phyloP scores from a whole-genome alignment of 2,113 vertebrate species.

The Clarias gariepinus region DNA sequence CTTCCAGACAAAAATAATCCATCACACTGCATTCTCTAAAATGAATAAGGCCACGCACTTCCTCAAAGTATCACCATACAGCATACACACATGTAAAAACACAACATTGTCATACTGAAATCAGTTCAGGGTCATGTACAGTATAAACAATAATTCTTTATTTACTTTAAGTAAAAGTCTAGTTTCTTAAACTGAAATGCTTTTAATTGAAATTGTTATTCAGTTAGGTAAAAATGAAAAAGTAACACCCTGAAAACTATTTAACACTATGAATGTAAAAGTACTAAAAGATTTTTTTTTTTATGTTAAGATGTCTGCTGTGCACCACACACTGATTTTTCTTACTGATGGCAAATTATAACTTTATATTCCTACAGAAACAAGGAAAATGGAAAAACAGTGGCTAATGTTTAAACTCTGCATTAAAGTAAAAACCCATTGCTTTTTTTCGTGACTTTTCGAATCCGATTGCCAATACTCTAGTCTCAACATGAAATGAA shows the following conservation, averaged over 20 bases:
- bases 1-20: constrained; percentile 29
- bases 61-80: not conserved
- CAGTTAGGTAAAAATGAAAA: not conserved
- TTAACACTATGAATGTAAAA: not conserved
- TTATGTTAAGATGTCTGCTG: not conserved
- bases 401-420: too few relatives aligned
- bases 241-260: not conserved
- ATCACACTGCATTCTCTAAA: not conserved
- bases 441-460: too few relatives aligned
- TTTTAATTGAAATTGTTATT: not conserved
- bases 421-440: too few relatives aligned
- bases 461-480: not conserved
- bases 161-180: not conserved
- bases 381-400: too few relatives aligned
- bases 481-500: not conserved
- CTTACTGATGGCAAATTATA: not conserved
- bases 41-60: not conserved
- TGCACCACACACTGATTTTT: not conserved
- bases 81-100: not conserved
- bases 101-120: not conserved
- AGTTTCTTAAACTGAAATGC: not conserved
- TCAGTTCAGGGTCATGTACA: not conserved
- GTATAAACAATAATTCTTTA: not conserved
- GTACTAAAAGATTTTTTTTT: not conserved
- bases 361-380: too few relatives aligned